phyloP scores from a whole-genome alignment of 2,113 vertebrate genomes.

The Microtus oregoni region DNA sequence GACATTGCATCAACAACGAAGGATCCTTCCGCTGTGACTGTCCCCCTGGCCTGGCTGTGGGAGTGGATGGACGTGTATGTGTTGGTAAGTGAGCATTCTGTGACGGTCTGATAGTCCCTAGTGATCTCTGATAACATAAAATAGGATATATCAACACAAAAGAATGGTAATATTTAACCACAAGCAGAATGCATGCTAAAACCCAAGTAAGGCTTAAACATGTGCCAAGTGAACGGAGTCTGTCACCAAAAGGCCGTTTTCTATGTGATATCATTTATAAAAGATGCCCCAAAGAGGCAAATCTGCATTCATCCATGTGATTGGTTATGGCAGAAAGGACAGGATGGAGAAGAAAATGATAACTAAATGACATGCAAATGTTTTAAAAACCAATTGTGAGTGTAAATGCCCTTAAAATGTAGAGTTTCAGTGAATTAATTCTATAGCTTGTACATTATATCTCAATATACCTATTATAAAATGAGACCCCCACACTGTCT shows the following conservation, averaged over 20 bases:
- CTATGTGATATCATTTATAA: not conserved
- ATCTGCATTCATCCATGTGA: no score
- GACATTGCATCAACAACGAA: conserved; percentile 97
- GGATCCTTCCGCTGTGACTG: conserved; percentile 99
- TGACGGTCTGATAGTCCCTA: not conserved
- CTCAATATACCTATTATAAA: not conserved
- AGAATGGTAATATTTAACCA: not conserved
- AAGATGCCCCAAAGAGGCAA: not conserved
- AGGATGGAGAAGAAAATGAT: not conserved
- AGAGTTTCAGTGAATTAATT: not conserved
- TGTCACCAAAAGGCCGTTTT: not conserved
- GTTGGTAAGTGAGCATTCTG: conserved; percentile 83
- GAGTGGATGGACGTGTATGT: conserved; percentile 95
- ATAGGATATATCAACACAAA: not conserved
- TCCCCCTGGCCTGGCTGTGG: conserved; percentile 95
- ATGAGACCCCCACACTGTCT: not conserved
- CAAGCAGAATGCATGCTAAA: not conserved
- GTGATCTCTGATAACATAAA: not conserved
- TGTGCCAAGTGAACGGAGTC: not conserved
- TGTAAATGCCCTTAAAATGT: not conserved
- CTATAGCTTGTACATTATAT: not conserved
- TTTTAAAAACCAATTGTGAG: not conserved
- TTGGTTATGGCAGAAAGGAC: not conserved
- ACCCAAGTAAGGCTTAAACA: not conserved
- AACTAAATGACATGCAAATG: not conserved